A percentile compares a stretch with the other conserved stretches of the same genome.
These are phyloP conservation scores for Delphinapterus leucas DNA, from an alignment of 2,113 vertebrate species.

Conservation along the genomic window DNA sequence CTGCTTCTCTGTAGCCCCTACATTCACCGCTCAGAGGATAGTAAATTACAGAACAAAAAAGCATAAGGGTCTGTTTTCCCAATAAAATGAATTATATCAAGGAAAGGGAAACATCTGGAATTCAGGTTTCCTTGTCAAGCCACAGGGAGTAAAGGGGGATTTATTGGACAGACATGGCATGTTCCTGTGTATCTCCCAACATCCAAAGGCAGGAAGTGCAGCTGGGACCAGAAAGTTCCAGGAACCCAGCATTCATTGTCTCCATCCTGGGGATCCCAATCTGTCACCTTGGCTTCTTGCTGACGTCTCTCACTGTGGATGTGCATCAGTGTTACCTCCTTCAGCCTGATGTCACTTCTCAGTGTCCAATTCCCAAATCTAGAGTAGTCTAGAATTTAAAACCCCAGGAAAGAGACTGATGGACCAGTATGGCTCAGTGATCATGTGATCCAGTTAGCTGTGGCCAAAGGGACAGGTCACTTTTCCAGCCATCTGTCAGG, in stretches of 20 bases:
- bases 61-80: neutral
- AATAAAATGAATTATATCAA: neutral
- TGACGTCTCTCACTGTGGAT: neutral
- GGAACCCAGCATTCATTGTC: neutral
- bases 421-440: neutral
- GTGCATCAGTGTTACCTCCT: no score
- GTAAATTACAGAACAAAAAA: neutral
- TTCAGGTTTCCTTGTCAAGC: neutral
- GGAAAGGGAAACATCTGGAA: neutral
- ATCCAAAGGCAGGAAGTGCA: neutral
- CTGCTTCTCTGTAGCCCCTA: neutral
- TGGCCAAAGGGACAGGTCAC: neutral
- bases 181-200: neutral
- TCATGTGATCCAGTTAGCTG: neutral
- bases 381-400: neutral
- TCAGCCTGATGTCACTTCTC: neutral
- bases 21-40: neutral
- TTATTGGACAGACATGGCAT: fast-evolving
- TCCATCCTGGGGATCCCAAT: neutral
- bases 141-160: neutral
- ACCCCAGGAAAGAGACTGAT: neutral
- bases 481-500: neutral
- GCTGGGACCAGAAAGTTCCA: neutral
- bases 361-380: neutral
- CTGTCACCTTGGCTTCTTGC: neutral